phyloP scores from a whole-genome alignment of 2,888 invertebrate genomes.

The Lumbricus terrestris region DNA sequence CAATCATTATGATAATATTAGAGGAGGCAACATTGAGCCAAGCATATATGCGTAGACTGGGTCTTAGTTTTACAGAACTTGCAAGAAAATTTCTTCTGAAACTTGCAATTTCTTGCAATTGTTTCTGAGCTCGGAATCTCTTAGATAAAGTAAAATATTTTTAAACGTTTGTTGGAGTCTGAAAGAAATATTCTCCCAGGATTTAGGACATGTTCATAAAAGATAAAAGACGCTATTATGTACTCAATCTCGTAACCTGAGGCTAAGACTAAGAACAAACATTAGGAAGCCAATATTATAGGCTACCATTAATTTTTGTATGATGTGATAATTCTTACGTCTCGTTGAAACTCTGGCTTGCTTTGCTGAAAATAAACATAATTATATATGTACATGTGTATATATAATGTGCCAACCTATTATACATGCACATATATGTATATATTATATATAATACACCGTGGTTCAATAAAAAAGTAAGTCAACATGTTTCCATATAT shows the following conservation, averaged over 20 bases:
- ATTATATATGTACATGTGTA: too few relatives aligned
- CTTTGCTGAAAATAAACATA: neutral
- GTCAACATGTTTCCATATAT: too few relatives aligned
- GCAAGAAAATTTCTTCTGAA: neutral
- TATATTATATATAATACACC: too few relatives aligned
- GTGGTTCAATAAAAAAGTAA: too few relatives aligned
- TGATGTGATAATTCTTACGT: neutral
- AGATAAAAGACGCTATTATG: neutral
- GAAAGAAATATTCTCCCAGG: neutral
- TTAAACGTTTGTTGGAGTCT: neutral
- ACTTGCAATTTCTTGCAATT: neutral
- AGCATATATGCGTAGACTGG: neutral
- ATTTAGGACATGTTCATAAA: neutral
- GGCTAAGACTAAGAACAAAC: neutral
- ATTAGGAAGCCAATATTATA: neutral
- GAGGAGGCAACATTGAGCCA: neutral
- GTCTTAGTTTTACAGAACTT: neutral
- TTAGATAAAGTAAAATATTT: neutral
- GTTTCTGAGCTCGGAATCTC: neutral
- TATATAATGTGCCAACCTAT: too few relatives aligned
- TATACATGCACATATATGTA: too few relatives aligned
- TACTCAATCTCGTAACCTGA: neutral
- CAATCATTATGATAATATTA: too few relatives aligned
- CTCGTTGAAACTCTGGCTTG: neutral
- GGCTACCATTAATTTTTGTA: too few relatives aligned